Evolutionary conservation across 2,113 vertebrate species (phyloP).

Genomic region (Scomber japonicus): DNA sequence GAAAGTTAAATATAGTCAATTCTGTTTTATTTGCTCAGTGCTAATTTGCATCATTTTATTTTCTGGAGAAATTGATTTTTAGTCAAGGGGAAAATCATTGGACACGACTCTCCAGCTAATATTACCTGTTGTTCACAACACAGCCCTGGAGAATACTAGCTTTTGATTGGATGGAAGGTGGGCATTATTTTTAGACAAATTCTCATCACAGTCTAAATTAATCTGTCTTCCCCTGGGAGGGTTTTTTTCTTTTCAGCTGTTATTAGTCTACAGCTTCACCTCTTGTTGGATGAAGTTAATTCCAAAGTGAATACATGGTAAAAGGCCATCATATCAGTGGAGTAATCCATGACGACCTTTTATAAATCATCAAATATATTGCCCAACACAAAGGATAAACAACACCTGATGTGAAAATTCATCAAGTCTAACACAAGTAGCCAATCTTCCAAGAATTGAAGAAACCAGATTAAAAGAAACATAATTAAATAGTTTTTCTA

Average conservation of each 20-base stretch:
- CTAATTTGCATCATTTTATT: not conserved
- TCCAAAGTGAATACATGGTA: not conserved
- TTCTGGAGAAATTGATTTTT: not conserved
- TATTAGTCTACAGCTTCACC: not conserved
- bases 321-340: not conserved
- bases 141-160: not conserved
- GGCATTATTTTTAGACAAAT: slow-evolving; percentile 21
- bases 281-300: not conserved
- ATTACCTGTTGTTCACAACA: slow-evolving; percentile 3
- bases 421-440: not conserved
- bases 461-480: not conserved
- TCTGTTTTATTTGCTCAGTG: not conserved
- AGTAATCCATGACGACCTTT: not conserved
- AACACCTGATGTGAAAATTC: not conserved
- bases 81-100: not conserved
- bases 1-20: not conserved
- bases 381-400: not conserved
- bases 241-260: not conserved
- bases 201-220: slow-evolving; percentile 23
- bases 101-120: not conserved
- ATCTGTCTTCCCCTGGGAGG: slow-evolving; percentile 1
- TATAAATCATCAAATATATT: not conserved
- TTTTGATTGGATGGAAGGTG: slow-evolving; percentile 21
- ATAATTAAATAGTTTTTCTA: no score
- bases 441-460: not conserved